Evolutionary conservation across 2,888 invertebrate species (phyloP), one percentile per base, ranked within the genome.

Genomic region (Epinotia demarniana): DNA sequence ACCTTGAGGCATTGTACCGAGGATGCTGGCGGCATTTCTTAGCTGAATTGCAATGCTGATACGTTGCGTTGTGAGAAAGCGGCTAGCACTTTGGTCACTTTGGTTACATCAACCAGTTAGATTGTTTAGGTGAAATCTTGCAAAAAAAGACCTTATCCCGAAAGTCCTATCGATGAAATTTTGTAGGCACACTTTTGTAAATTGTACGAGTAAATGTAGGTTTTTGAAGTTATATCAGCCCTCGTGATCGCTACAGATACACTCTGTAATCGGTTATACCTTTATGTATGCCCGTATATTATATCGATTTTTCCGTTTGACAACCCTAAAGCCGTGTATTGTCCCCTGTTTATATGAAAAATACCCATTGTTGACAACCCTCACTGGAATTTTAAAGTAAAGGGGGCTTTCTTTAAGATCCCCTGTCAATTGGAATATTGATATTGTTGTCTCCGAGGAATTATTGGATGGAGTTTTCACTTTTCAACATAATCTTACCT

Each of bases 331-430:
- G 76, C 76, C 77, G 68, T 73, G 76, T 75, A 75, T 78, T 79
- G 79, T 77, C 77, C 73, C 79, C 78, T 76, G 77, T 80, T 80
- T 80, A 73, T 79, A 78, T 78, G 80, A 79, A 79, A 81, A 81
- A 80, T 79, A 79, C 71, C 79, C 73, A 78, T 81, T 81, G 81
- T 81, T 77, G 68, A 67, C 72, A 72, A 77, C 79, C 80, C 81
- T 79, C 79, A 27, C 69, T 68, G 79, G 79, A 80, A 76, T 79
- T 81, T 79, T 74, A 80, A 81, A 80, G 77, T 75, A 78, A 76
- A 75, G 72, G 78, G 77, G 77, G 62, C 68, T 73, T 79, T 76
- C 75, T 77, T 79, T 62, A 77, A 78, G 79, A 78, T 77, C 79
- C 79, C 80, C 78, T 77, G 74, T 77, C 77, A 76, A 79, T 78